Evolutionary conservation across 2,888 invertebrate genomes (phyloP), one percentile per base, ranked within the genome.

Genomic region (Diarsia rubi): DNA sequence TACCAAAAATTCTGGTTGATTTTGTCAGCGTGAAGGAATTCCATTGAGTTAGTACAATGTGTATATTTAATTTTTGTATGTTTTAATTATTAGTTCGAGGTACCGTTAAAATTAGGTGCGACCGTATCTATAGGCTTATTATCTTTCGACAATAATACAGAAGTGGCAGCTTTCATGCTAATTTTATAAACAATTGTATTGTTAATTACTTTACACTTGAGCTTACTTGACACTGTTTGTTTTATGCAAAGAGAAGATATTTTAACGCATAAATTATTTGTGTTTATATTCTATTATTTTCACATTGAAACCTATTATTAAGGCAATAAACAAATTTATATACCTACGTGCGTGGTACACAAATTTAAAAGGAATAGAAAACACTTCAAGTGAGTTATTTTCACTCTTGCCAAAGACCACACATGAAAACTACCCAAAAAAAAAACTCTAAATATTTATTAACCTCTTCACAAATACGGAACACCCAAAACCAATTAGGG

Each of bases 21-120:
- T 88, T 86, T 85, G 88, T 84, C 83, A 89, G 87, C 88, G 88
- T 89, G 83, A 89, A 89, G 87, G 89, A 90, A 91, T 92, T 89
- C 87, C 89, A 89, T 90, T 90, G 89, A 91, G 74, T 74, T 82
- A 19, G 79, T 85, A 90, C 88, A 90, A 88, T 88, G 84, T 85
- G 84, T 73, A 82, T 57, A 74, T 85, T 88, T 85, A 86, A 89
- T 89, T 88, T 85, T 85, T 90, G 84, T 88, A 86, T 84, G 85
- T 83, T 87, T 81, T 85, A 84, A 84, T 88, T 87, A 86, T 86
- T 85, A 79, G 76, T 73, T 73, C 54, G 45, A 42, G 44, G 66
- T 75, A 82, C 81, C 78, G 82, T 86, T 82, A 63, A 82, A 81
- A 83, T 81, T 80, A 45, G 68, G 52, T 62, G 70, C 31, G 37